Conservation (phyloP, 2,888 invertebrate species). For the Hypsopygia costalis region DNA sequence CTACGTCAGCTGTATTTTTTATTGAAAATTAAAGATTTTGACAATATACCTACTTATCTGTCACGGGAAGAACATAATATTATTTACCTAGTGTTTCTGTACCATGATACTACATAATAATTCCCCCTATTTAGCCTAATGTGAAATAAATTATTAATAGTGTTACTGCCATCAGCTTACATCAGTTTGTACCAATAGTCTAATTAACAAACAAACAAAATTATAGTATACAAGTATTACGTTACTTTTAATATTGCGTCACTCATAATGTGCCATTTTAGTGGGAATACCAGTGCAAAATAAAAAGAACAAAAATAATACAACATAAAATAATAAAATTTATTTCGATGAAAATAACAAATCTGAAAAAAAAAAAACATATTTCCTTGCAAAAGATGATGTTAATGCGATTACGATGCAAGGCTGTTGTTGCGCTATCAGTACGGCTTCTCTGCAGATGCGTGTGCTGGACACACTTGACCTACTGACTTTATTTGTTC, state of each 20-base stretch:
- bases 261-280: not conserved
- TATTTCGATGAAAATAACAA: not conserved
- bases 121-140: no score
- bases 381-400: conserved; percentile 20
- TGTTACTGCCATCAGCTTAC: no score
- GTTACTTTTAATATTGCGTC: not conserved
- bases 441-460: conserved; percentile 49
- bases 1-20: no score
- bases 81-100: no score
- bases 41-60: no score
- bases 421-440: conserved; percentile 35
- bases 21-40: no score
- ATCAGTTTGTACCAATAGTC: no score
- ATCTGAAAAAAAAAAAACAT: not conserved
- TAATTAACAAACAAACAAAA: no score
- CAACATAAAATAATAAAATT: not conserved
- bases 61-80: no score
- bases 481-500: conserved; percentile 46
- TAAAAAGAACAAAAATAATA: not conserved
- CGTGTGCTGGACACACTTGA: conserved; percentile 41
- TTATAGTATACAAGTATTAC: no score
- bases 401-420: conserved; percentile 59
- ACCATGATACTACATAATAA: no score
- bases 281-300: not conserved
- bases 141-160: no score